Base-by-base conservation (phyloP, 2,888 invertebrate genomes). In the Cheilosia pagana region DNA sequence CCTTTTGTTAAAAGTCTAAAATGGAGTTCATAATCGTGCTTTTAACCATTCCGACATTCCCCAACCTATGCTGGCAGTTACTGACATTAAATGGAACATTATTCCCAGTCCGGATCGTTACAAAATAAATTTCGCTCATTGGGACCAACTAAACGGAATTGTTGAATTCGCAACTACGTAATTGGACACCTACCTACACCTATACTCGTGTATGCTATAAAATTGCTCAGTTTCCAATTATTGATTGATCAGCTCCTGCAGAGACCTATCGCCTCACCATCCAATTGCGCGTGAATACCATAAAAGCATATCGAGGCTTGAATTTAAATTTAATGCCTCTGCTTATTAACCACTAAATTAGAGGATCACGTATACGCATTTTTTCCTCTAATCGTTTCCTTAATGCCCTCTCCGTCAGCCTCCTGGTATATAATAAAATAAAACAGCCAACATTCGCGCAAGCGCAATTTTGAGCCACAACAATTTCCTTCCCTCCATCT, bases 331-430 rank as follows among this genome's bases (percentile, higher is more conserved):
- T 50, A 48, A 50, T 39, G 31, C 63, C 14, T 16, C 19, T 14
- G 35, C 50, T 23, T 23, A 35, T 35, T 39, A 50, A 50, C 50
- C n/a, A 50, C 63, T 63, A 50, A 50, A 63, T 63, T 63, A 63
- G 35, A 63, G 39, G 35, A 39, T 39, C 50, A 25, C n/a, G 31
- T 55, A 55, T 12, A 55, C 31, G 3, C 28, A 6, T 25, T 21
- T 21, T 21, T 63, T 35, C n/a, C 8, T 39, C 50, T 39, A 65
- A 65, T 52, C 41, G 16, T 39, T 67, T 65, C 39, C 65, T 21
- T 52, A 65, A 65, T 52, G 16, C 39, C 12, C 25, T 31, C 19
- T 16, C 14, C 31, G 19, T 39, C 19, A 50, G 23, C 8, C 41
- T 25, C 28, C 28, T 10, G 12, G 35, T 35, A 35, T 35, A 35